A percentile compares a stretch with the other conserved stretches of the same genome.
Conservation (phyloP, 35 echinoderm and acorn worm genomes). For the Eucidaris tribuloides region DNA sequence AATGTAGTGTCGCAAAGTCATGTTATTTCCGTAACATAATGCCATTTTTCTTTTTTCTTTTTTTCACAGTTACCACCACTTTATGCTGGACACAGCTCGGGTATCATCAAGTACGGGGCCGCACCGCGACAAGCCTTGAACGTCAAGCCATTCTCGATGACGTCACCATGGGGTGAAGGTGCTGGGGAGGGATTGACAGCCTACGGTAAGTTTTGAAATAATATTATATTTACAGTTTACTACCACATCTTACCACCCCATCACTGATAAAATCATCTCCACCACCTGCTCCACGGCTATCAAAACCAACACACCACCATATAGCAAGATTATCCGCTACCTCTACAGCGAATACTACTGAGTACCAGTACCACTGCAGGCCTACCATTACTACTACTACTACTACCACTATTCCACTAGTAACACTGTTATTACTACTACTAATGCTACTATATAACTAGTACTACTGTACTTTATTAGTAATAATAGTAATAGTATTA, state of each 20-base stretch:
- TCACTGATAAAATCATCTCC: not conserved
- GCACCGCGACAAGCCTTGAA: conserved; percentile 52
- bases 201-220: conserved; percentile 81
- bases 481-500: no score
- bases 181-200: conserved; percentile 52
- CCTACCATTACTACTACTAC: not conserved
- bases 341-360: no score
- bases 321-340: not conserved
- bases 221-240: not conserved
- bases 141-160: conserved; percentile 51
- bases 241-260: not conserved
- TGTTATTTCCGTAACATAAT: no score
- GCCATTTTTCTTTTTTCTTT: no score
- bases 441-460: no score
- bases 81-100: conserved; percentile 74
- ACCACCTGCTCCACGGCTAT: not conserved
- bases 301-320: not conserved
- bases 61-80: conserved; percentile 65
- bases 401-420: not conserved
- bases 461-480: not conserved
- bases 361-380: no score
- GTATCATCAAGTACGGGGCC: conserved; percentile 48
- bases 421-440: not conserved
- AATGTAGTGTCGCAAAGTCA: no score
- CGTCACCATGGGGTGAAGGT: conserved; percentile 39